Conservation (phyloP, 37 sponge, comb jelly and placozoan species). For the Theonella swinhoei region DNA sequence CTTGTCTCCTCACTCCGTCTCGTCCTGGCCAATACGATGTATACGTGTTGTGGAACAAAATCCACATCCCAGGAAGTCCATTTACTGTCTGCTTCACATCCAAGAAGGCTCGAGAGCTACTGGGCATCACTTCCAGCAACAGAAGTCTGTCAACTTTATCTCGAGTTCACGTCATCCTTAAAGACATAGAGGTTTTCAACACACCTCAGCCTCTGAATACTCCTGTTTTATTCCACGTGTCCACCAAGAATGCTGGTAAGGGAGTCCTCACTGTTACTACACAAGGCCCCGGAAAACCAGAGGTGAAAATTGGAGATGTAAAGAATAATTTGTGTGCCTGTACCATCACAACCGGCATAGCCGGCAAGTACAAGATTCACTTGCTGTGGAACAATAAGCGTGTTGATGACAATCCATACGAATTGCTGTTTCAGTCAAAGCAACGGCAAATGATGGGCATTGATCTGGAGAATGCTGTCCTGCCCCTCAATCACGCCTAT, state of each 20-base stretch:
- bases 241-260: conserved; percentile 30
- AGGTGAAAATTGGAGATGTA: conserved; percentile 21
- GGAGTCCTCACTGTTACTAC: conserved; percentile 48
- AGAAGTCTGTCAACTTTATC: conserved; percentile 11
- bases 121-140: not conserved
- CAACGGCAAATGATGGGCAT: conserved; percentile 16
- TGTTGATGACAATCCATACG: conserved; percentile 73
- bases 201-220: not conserved
- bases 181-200: conserved; percentile 34
- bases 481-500: conserved; percentile 8
- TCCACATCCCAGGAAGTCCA: conserved; percentile 86
- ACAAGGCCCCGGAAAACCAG: conserved; percentile 23
- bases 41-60: conserved; percentile 74
- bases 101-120: not conserved
- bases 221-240: conserved; percentile 11
- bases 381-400: conserved; percentile 51
- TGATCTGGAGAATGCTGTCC: conserved; percentile 14
- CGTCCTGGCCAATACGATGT: conserved; percentile 74
- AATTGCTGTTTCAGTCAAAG: conserved; percentile 7
- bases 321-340: conserved; percentile 21
- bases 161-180: conserved; percentile 44
- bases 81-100: conserved; percentile 43
- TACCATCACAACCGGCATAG: conserved; percentile 12
- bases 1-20: conserved; percentile 39
- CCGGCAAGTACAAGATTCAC: conserved; percentile 52